These are phyloP conservation scores for Dasyurus viverrinus DNA, from an alignment of 2,113 vertebrate species.

Conservation along the genomic window DNA sequence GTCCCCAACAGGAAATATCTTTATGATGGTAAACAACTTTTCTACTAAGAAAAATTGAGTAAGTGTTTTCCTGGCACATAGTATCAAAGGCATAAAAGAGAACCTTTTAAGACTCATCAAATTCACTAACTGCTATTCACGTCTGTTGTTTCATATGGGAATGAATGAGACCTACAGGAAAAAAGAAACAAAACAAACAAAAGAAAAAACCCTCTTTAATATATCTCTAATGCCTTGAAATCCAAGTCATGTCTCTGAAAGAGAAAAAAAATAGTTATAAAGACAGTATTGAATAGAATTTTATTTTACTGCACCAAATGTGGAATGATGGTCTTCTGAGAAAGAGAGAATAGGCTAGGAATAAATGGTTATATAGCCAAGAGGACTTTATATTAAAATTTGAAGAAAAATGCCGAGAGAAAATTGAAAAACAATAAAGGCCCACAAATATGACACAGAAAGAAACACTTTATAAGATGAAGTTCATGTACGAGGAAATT, in stretches of 20 bases:
- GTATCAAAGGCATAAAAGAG: background rate
- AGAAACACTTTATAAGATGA: background rate
- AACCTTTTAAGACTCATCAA: background rate
- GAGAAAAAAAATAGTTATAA: background rate
- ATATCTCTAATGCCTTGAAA: background rate
- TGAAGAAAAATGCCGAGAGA: background rate
- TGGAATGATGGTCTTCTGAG: background rate
- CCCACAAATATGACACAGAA: background rate
- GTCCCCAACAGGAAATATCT: background rate
- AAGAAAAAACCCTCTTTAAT: background rate
- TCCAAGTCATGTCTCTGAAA: background rate
- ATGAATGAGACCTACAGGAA: background rate
- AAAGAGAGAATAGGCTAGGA: background rate
- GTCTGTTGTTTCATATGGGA: background rate
- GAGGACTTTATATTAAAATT: background rate
- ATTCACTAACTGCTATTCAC: background rate
- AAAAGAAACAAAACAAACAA: no score
- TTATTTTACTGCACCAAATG: background rate
- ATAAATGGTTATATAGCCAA: background rate
- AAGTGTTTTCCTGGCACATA: background rate
- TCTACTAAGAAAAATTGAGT: background rate
- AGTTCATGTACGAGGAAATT: conserved; percentile 19
- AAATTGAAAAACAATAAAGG: conserved; percentile 18
- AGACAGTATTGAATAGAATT: background rate
- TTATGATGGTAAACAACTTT: background rate